Evolutionary conservation across 2,797 vertebrate genomes (phyloP), one percentile per base, ranked within the genome.

Genomic region (Aeoliscus strigatus): DNA sequence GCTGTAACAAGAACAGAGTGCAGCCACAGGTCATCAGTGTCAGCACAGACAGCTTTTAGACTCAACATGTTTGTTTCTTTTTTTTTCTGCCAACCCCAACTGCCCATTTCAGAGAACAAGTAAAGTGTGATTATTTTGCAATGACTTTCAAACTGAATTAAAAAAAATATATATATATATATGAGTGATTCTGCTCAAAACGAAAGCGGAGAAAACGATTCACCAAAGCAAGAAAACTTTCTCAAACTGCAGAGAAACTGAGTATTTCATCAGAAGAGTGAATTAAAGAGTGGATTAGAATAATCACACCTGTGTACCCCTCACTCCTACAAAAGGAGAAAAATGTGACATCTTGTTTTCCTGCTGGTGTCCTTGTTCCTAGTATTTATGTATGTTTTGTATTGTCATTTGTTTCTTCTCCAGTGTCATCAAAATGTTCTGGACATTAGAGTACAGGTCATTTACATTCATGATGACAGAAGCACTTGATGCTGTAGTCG

Each of bases 11-110:
- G 66, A 87, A 82, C 66, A 63, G 86, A 59, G 77, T 82, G 47
- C 73, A 79, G 41, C 84, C 82, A 1, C 80, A 86, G 60, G 70
- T 81, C 60, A 63, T 15, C 37, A 77, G 60, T 8, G 38, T 82
- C 64, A 71, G 74, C 39, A 80, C 79, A 2, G 79, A 86, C 66
- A 75, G 66, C 50, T 69, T 80, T 38, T 86, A 70, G 75, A 48
- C 4, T 9, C 24, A 35, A 3, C 36, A n/a, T 5, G 14, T 28
- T 38, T 26, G 10, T 12, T 53, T 3, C 18, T 39, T 6, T 9
- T 25, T 5, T 25, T 18, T 14, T n/a, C 8, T 13, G 16, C 42
- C 50, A 14, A 14, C 35, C 32, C 3, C 39, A 47, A 49, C 39
- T 28, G 46, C 13, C 4, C 33, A 9, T 7, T 29, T 41, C n/a